Percentiles rank a stretch among this genome's conserved stretches.
Conservation (phyloP, 2,113 vertebrate species). For the Ophiodon elongatus region DNA sequence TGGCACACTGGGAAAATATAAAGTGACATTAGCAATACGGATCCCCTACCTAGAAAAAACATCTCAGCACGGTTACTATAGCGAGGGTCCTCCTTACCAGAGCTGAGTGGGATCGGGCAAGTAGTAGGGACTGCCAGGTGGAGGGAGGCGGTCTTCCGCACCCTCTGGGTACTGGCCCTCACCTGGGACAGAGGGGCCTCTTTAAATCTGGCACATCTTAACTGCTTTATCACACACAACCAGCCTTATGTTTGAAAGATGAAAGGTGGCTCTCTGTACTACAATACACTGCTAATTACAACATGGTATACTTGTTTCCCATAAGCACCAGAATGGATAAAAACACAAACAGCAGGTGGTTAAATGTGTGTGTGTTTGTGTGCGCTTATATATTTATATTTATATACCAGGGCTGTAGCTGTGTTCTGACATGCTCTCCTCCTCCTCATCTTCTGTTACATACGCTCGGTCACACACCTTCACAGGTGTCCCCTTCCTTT, state of each 20-base stretch:
- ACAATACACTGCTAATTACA: conserved; percentile 9
- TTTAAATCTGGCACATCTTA: conserved; percentile 6
- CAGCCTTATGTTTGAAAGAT: conserved; percentile 5
- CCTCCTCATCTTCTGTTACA: conserved; percentile 87
- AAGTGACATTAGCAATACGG: neutral
- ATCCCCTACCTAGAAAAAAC: neutral
- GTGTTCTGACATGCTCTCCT: conserved; percentile 87
- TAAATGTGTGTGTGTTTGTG: conserved; percentile 22
- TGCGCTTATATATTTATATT: neutral
- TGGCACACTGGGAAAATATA: conserved; percentile 74
- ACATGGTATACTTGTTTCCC: conserved; percentile 16
- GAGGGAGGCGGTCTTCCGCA: conserved; percentile 80
- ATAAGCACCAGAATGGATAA: conserved; percentile 10
- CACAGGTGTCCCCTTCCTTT: conserved; percentile 86
- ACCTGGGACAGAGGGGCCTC: conserved; percentile 60
- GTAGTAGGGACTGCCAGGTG: conserved; percentile 84
- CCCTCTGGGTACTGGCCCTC: conserved; percentile 84
- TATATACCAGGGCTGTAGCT: conserved; percentile 85
- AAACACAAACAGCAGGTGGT: conserved; percentile 33
- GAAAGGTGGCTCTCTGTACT: neutral
- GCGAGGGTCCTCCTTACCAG: conserved; percentile 70
- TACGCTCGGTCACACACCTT: conserved; percentile 86
- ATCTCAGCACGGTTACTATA: neutral
- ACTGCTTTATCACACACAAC: neutral
- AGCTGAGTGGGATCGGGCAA: conserved; percentile 84